phyloP scores from a whole-genome alignment of 2,888 invertebrate genomes.

The Polymixis lichenea region DNA sequence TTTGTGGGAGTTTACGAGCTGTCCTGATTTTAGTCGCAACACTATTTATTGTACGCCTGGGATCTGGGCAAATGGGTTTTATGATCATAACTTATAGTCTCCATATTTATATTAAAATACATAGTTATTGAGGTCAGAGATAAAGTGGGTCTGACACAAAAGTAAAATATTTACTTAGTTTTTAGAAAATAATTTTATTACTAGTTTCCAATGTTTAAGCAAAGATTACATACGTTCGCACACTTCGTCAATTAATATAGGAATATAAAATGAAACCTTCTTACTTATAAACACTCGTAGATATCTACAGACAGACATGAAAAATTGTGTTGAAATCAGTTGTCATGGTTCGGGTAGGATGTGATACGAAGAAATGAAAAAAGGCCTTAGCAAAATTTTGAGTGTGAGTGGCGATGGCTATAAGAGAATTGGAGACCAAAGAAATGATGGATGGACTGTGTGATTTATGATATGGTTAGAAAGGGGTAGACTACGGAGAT shows the following conservation, averaged over 20 bases:
- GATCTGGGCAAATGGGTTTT: slow-evolving; percentile 18
- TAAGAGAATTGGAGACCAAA: too few species aligned
- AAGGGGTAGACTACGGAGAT: too few species aligned
- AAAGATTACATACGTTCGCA: background rate
- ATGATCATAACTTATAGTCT: slow-evolving; percentile 12
- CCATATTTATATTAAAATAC: slow-evolving; percentile 22
- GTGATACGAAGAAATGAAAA: too few species aligned
- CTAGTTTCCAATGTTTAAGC: background rate
- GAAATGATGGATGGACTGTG: too few species aligned
- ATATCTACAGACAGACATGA: background rate
- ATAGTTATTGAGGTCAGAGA: slow-evolving; percentile 5
- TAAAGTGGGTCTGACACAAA: background rate
- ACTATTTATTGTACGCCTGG: slow-evolving; percentile 37
- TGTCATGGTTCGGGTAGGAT: too few species aligned
- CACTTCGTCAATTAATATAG: background rate
- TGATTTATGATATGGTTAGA: too few species aligned
- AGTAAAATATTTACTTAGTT: background rate
- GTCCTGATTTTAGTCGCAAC: slow-evolving; percentile 31
- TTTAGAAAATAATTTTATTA: background rate
- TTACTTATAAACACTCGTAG: background rate
- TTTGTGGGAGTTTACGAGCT: slow-evolving; percentile 27
- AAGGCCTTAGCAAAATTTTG: too few species aligned
- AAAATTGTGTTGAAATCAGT: too few species aligned
- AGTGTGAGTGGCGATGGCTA: too few species aligned
- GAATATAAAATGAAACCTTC: background rate